Evolutionary conservation across 1,140 invertebrate genomes (phyloP).

Genomic region (Ridgeia piscesae): DNA sequence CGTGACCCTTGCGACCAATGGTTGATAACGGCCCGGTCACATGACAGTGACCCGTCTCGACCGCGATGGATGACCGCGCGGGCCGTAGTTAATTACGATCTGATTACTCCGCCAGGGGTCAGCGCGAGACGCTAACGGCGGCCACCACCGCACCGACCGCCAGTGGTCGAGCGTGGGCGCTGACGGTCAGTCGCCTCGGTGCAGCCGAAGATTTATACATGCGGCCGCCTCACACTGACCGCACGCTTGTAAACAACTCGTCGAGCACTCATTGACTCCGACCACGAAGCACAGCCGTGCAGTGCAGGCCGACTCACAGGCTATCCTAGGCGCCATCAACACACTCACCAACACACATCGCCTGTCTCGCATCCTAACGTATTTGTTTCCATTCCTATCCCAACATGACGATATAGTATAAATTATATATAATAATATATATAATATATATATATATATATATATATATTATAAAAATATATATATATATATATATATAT

Average conservation of each 20-base stretch:
- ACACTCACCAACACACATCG: neutral
- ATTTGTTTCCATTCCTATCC: neutral
- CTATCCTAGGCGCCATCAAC: neutral
- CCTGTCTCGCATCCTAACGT: neutral
- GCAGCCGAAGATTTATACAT: neutral
- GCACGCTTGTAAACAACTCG: neutral
- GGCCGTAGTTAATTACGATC: neutral
- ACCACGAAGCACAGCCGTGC: too few species aligned
- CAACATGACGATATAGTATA: neutral
- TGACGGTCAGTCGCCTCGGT: neutral
- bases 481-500: too few species aligned
- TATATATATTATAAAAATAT: too few species aligned
- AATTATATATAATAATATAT: neutral
- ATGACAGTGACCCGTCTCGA: neutral
- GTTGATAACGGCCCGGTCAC: neutral
- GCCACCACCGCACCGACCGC: neutral
- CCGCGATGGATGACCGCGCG: neutral
- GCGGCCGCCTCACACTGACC: neutral
- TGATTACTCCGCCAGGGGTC: slow-evolving; percentile 3
- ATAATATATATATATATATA: neutral
- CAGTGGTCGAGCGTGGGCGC: neutral
- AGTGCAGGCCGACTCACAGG: neutral
- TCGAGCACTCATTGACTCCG: neutral
- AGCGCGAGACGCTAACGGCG: neutral
- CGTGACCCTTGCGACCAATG: neutral